phyloP scores from a whole-genome alignment of 2,797 vertebrate genomes.

The Ctenosaura bakeri region DNA sequence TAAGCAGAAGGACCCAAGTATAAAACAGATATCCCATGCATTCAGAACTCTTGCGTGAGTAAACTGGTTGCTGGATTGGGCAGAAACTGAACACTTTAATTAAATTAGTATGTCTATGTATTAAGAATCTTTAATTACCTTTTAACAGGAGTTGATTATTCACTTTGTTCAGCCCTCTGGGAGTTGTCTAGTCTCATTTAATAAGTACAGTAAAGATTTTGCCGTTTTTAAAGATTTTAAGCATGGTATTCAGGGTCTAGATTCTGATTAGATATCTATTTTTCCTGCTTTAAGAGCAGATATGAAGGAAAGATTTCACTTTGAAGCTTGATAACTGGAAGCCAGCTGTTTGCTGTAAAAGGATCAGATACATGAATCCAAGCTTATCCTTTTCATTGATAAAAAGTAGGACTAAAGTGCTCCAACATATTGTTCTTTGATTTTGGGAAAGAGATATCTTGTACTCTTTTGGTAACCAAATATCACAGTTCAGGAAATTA shows the following conservation, averaged over 20 bases:
- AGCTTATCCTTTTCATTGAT: neutral
- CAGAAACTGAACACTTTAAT: neutral
- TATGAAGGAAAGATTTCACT: conserved; percentile 9
- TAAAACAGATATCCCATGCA: neutral
- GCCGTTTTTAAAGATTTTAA: neutral
- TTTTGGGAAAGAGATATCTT: neutral
- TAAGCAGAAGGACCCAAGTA: neutral
- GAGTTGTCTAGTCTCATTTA: neutral
- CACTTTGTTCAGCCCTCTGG: too few relatives aligned
- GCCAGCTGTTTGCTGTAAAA: neutral
- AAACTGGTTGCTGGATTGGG: neutral
- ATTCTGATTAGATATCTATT: neutral
- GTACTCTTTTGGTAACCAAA: neutral
- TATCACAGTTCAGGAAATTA: neutral
- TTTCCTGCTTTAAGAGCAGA: neutral
- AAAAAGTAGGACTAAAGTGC: neutral
- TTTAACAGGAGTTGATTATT: neutral
- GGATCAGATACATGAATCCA: neutral
- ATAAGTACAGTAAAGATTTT: neutral
- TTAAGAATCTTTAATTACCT: neutral
- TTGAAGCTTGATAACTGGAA: conserved; percentile 2
- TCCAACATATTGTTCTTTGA: neutral
- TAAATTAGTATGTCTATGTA: neutral
- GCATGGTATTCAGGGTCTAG: neutral
- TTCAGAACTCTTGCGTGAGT: neutral